Conservation (phyloP, 64 coral and sea anemone species). For the Montipora capricornis region DNA sequence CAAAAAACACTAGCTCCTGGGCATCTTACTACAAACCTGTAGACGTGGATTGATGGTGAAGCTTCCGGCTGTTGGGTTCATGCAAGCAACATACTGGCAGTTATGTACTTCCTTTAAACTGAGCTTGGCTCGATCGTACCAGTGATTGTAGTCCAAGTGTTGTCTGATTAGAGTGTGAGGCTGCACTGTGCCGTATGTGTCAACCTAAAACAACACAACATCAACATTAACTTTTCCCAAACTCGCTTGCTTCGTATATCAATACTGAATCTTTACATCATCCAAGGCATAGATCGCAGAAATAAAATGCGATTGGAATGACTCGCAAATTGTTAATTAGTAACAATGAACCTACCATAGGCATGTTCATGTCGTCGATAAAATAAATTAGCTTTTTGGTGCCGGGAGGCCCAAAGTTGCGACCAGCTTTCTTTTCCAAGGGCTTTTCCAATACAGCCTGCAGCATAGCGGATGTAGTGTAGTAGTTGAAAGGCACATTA, state of each 20-base stretch:
- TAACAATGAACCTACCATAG: conserved; percentile 57
- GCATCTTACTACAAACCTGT: conserved; percentile 47
- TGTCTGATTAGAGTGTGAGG: conserved; percentile 99
- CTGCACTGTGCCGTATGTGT: conserved; percentile 97
- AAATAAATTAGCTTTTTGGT: conserved; percentile 97
- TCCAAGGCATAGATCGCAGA: too few relatives aligned
- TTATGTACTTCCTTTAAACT: conserved; percentile 95
- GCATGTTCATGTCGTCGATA: conserved; percentile 99
- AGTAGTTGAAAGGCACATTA: conserved; percentile 99
- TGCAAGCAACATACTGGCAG: conserved; percentile 97
- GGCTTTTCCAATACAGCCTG: conserved; percentile 96
- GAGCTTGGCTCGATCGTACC: conserved; percentile 95
- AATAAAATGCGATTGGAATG: too few relatives aligned
- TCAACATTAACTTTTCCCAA: background rate
- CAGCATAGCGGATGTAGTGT: conserved; percentile 99
- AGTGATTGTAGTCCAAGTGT: conserved; percentile 98
- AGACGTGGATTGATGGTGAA: conserved; percentile 98
- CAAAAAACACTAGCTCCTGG: too few relatives aligned
- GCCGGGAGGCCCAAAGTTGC: conserved; percentile 97
- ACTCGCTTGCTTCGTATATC: too few relatives aligned
- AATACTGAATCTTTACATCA: background rate
- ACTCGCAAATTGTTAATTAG: too few relatives aligned
- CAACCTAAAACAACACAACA: conserved; percentile 75
- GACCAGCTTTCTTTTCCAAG: conserved; percentile 97
- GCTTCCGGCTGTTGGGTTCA: conserved; percentile 99